Evolutionary conservation across 2,888 invertebrate species (phyloP), one percentile per base, ranked within the genome.

Genomic region (Ennomos fuscantarius): DNA sequence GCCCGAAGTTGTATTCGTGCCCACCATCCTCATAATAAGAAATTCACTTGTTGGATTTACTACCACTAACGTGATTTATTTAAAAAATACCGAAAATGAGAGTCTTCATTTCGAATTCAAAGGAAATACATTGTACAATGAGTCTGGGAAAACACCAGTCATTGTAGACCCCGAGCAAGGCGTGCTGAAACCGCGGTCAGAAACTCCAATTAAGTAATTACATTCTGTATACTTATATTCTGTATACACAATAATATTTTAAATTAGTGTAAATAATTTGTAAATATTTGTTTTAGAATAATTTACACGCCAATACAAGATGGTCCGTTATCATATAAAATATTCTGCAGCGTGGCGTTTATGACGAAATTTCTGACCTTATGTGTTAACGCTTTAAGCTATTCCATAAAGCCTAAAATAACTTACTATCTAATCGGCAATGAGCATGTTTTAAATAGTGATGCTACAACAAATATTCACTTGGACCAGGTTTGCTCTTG

Each of bases 21-120:
- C 93, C 24, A 93, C 93, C 0, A 93, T 94, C 69, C 76, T 95
- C 54, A 84, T 92, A 45, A 91, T 96, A 72, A 92, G 93, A 61
- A 93, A 95, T 57, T 94, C 95, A 0, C 80, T 95, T 9, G 89
- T 95, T 43, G 94, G 95, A 69, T 88, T 93, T 52, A 89, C 87
- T 1, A 82, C 89, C 1, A 81, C 78, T 1, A 87, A 91, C 45
- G 63, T 79, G 0, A 79, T 94, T 1, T 69, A 79, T 11, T 70
- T 95, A 49, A 87, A 86, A 57, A 95, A 94, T 68, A 89, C 90
- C 34, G 95, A 95, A 74, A 79, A 81, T 10, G 84, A 93, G 62
- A 68, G 81, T 32, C 72, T 94, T 0, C 75, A 82, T 11, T 95
- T 93, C 73, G 86, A 89, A 62, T 92, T 95, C 58, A 82, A 86